These are phyloP conservation scores for Siniperca knerii DNA, from an alignment of 2,113 vertebrate genomes.

Conservation along the genomic window DNA sequence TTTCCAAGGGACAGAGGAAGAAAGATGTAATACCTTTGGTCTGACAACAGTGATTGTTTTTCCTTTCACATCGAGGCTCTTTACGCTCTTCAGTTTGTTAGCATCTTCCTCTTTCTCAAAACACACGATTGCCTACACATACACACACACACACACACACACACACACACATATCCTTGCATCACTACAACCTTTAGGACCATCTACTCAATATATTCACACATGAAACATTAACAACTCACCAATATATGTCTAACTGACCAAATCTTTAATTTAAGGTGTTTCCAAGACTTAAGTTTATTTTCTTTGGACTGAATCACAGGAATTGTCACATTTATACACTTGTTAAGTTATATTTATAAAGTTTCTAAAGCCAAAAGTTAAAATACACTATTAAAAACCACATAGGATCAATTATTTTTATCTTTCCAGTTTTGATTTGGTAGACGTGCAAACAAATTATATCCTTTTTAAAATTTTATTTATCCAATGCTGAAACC, in stretches of 20 bases:
- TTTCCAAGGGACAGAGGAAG: neutral
- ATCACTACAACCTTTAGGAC: neutral
- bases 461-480: no score
- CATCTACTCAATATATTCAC: no score
- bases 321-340: neutral
- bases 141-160: neutral
- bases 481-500: no score
- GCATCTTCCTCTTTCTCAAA: conserved; percentile 80
- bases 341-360: neutral
- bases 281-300: no score
- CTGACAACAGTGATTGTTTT: conserved; percentile 33
- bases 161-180: rapidly evolving
- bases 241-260: no score
- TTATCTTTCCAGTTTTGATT: no score
- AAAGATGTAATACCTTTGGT: conserved; percentile 52
- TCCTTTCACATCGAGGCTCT: conserved; percentile 60
- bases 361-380: neutral
- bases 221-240: no score
- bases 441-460: no score
- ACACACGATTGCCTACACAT: conserved; percentile 69
- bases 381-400: neutral
- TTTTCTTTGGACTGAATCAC: no score
- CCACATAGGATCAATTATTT: no score
- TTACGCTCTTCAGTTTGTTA: conserved; percentile 63
- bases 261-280: no score